Conservation (phyloP, 1,140 invertebrate species). For the Drosophila repletoides region DNA sequence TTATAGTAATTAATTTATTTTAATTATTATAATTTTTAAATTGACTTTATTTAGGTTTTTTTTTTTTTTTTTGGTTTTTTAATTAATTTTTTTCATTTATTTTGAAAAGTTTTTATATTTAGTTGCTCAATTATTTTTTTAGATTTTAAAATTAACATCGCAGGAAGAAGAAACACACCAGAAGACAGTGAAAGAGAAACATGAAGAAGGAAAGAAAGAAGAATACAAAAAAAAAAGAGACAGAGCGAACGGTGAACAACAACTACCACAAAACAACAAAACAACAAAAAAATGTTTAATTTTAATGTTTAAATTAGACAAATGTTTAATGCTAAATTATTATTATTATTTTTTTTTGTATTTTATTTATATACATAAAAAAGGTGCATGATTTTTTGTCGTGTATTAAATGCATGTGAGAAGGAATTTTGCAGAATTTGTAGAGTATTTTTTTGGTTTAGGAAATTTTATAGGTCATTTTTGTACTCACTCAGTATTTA, state of each 20-base stretch:
- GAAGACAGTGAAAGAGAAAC: no score
- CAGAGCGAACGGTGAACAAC: background rate
- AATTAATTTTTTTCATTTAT: no score
- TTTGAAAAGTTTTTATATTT: no score
- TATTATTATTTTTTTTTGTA: slow-evolving; percentile 3
- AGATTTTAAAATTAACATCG: no score
- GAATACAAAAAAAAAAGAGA: background rate
- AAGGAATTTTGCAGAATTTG: background rate
- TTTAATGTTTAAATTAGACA: slow-evolving; percentile 7
- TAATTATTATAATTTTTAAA: no score
- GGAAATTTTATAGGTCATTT: background rate
- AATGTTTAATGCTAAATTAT: slow-evolving; percentile 17
- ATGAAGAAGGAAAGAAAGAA: background rate
- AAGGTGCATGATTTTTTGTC: slow-evolving; percentile 5
- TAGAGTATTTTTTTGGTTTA: background rate
- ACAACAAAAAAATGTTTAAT: slow-evolving; percentile 6
- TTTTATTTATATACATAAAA: slow-evolving; percentile 11
- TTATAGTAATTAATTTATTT: no score
- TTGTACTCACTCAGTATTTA: slow-evolving; percentile 14
- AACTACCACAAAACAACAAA: slow-evolving; percentile 9
- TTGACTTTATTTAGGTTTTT: no score
- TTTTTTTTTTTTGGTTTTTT: no score
- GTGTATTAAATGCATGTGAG: slow-evolving; percentile 12
- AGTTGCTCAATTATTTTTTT: no score
- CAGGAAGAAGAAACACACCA: no score